Percentiles rank a stretch among this genome's conserved stretches.
These are phyloP conservation scores for Ptychoptera contaminata DNA, from an alignment of 2,888 invertebrate genomes.

Conservation along the genomic window DNA sequence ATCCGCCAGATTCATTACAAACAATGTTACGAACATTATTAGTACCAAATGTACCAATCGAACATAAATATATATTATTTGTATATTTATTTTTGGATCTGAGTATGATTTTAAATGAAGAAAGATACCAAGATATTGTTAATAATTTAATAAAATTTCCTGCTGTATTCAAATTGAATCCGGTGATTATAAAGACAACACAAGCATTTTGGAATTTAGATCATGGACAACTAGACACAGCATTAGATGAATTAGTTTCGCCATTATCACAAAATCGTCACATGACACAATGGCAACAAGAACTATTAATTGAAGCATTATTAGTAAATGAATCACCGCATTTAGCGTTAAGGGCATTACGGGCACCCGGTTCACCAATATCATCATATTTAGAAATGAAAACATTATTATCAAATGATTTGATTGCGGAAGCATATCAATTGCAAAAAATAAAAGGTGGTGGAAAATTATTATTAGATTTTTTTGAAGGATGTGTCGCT, in stretches of 20 bases:
- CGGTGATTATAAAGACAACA: conserved; percentile 58
- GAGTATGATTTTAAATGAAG: conserved; percentile 49
- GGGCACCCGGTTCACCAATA: conserved; percentile 17
- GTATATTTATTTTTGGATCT: conserved; percentile 73
- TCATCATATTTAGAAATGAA: conserved; percentile 18
- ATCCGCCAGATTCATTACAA: conserved; percentile 74
- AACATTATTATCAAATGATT: conserved; percentile 24
- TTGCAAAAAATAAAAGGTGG: conserved; percentile 22
- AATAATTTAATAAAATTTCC: conserved; percentile 65
- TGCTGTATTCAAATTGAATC: conserved; percentile 58
- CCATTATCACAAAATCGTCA: conserved; percentile 18
- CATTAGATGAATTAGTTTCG: conserved; percentile 22
- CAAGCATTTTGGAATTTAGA: conserved; percentile 85
- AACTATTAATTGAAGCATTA: conserved; percentile 22
- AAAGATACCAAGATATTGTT: conserved; percentile 43
- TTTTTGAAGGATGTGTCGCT: conserved; percentile 21
- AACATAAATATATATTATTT: conserved; percentile 61
- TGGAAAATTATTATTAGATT: conserved; percentile 19
- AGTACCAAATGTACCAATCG: conserved; percentile 44
- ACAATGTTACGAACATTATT: conserved; percentile 61
- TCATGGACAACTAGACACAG: conserved; percentile 56
- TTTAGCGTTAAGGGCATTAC: conserved; percentile 21
- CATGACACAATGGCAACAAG: conserved; percentile 22
- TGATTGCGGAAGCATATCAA: conserved; percentile 26
- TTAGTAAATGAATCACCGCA: conserved; percentile 17